phyloP scores from a whole-genome alignment of 1,140 invertebrate genomes.

The Bombus impatiens region DNA sequence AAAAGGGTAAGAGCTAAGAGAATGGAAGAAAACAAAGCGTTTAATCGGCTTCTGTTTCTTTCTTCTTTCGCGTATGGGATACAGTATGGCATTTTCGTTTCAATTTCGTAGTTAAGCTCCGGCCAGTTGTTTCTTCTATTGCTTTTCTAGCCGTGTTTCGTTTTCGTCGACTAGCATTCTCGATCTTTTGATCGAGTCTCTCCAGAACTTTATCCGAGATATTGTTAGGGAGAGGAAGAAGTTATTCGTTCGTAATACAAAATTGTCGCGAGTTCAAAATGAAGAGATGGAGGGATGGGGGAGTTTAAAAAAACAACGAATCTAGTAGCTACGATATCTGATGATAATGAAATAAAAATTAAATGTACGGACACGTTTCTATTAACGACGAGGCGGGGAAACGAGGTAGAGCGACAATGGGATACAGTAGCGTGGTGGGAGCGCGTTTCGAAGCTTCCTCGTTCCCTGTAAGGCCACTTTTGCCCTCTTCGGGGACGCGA shows the following conservation, averaged over 20 bases:
- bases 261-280: neutral
- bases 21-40: slow-evolving; percentile 10
- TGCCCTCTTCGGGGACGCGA: slow-evolving; percentile 51
- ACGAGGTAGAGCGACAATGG: slow-evolving; percentile 20
- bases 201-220: neutral
- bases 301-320: neutral
- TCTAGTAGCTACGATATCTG: neutral
- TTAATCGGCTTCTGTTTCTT: slow-evolving; percentile 53
- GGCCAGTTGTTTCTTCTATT: no score
- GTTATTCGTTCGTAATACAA: neutral
- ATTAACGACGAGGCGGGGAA: neutral
- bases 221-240: neutral
- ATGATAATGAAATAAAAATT: no score
- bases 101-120: neutral
- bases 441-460: slow-evolving; percentile 37
- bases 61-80: neutral
- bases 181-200: neutral
- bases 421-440: neutral
- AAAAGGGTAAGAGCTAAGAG: neutral
- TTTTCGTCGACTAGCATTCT: neutral
- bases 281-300: no score
- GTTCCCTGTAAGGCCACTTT: slow-evolving; percentile 53
- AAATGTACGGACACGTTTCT: neutral
- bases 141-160: neutral
- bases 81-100: slow-evolving; percentile 3